Base-by-base conservation (phyloP, 2,113 vertebrate species). In the zebrafish (Danio rerio) region DNA sequence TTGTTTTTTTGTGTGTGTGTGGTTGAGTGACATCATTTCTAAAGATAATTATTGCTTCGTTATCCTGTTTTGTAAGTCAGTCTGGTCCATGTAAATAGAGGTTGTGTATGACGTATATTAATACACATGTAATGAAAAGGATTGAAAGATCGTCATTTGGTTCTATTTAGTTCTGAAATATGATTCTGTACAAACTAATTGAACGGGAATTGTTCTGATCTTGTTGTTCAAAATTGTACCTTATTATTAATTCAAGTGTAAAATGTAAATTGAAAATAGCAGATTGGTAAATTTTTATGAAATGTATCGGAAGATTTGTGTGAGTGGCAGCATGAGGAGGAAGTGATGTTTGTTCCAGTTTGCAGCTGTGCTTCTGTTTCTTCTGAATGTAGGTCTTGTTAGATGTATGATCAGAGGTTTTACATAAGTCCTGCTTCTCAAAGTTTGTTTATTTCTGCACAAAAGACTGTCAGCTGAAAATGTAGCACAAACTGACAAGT, bases 381-480 rank as follows among this genome's bases (percentile, higher is more conserved):
- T 72, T 40, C 83, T 21, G 45, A 75, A 75, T 84, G 53, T 80
- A 65, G 78, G 77, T 68, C 69, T 75, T 20, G 21, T 68, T 75
- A 80, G 70, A 80, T 59, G 69, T 61, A 62, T 52, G 70, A 59
- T 84, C 83, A 75, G 50, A 65, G 70, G 43, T 59, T 56, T 72
- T 76, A 18, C 80, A 76, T 5, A 50, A 82, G 18, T 49, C 61
- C 71, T 75, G 61, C 61, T 49, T 76, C 61, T 76, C 52, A 10
- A 18, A 68, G 62, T 6, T 50, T 9, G 11, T 63, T 81, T 52
- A 15, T 62, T 73, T 81, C 56, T 21, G 9, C 59, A 7, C 40
- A 42, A 31, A 53, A 31, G 20, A 11, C 69, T 68, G 20, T 52
- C 21, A 72, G 62, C 43, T 59, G 31, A 52, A 84, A 75, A 62